Conservation (phyloP, 1,140 invertebrate species). For the Babylonia areolata region DNA sequence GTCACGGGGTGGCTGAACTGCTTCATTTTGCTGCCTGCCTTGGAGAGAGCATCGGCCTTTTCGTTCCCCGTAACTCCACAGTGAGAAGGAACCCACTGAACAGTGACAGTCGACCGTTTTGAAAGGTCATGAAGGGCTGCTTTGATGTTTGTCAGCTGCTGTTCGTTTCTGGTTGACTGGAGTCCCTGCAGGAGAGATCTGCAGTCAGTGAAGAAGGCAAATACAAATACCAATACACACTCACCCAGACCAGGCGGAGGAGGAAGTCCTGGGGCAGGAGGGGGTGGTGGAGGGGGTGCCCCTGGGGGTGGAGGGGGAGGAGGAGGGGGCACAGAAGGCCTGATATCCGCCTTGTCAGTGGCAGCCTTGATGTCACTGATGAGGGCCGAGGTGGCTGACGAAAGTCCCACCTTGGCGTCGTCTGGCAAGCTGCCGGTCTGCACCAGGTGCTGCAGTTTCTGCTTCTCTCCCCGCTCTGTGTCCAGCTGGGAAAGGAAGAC, state of each 20-base stretch:
- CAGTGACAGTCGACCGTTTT: too few relatives aligned
- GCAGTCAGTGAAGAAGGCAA: too few relatives aligned
- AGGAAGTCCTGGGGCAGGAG: slow-evolving; percentile 61
- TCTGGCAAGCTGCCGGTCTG: slow-evolving; percentile 91
- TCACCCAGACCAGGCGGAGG: slow-evolving; percentile 62
- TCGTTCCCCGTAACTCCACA: too few relatives aligned
- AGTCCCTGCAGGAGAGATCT: too few relatives aligned
- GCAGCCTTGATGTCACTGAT: slow-evolving; percentile 71
- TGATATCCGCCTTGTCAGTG: slow-evolving; percentile 22
- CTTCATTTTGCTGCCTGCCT: too few relatives aligned
- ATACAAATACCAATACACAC: not conserved
- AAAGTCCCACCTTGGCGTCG: slow-evolving; percentile 87
- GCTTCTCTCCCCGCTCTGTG: slow-evolving; percentile 87
- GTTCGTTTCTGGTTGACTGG: too few relatives aligned
- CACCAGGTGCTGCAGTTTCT: slow-evolving; percentile 88
- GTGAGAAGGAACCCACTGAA: too few relatives aligned
- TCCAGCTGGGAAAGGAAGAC: slow-evolving; percentile 79
- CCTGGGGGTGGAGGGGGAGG: slow-evolving; percentile 76
- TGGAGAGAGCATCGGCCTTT: too few relatives aligned
- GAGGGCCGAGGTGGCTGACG: slow-evolving; percentile 73
- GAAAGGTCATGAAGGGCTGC: too few relatives aligned
- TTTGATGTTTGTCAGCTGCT: too few relatives aligned
- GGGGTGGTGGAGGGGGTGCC: slow-evolving; percentile 73
- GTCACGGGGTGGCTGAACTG: too few relatives aligned
- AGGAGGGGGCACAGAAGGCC: slow-evolving; percentile 71